Base-by-base conservation (phyloP, 2,113 vertebrate species). In the Actenoides lindsayi region DNA sequence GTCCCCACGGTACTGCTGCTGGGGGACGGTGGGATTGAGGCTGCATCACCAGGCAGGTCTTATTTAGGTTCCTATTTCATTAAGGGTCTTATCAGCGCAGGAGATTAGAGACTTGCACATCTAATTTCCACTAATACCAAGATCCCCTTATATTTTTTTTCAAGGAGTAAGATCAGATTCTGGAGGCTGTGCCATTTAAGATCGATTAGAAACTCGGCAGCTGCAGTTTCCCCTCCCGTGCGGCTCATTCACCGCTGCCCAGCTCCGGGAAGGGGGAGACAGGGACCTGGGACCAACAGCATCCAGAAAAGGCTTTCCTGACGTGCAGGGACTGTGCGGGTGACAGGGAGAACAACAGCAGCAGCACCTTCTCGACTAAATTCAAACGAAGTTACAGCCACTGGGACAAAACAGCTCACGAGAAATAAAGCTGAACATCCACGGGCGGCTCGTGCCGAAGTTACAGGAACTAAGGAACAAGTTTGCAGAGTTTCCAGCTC, bases 121-220 rank as follows among this genome's bases (percentile, higher is more conserved):
- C 93, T 82, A 59, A 94, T 94, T 95, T 91, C 86, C 89, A 78
- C 86, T 94, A 81, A 94, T 90, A 69, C 84, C 64, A 5, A 92
- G 80, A 84, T 93, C 83, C 56, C 93, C 14, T 93, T 89, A 63
- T 23, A 46, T 48, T 95, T 80, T 69, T 87, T 93, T 83, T 84
- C 31, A 88, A 91, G 87, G 77, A 75, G 53, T 12, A 60, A 85
- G 69, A 76, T 91, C 81, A 23, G 69, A 27, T 56, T 57, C 77
- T 68, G 59, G 41, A 87, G 65, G 51, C 64, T 91, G 70, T 0
- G 5, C 57, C 64, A 67, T 54, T 82, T 68, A 68, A 79, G 87
- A 78, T 13, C 0, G 4, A 31, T 5, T 12, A 46, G 88, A 53
- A 77, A 76, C 8, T 5, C 37, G 13, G 59, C 75, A 13, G 11